Evolutionary conservation across 2,113 vertebrate genomes (phyloP), one percentile per base, ranked within the genome.

Genomic region (Corythornis cristatus): DNA sequence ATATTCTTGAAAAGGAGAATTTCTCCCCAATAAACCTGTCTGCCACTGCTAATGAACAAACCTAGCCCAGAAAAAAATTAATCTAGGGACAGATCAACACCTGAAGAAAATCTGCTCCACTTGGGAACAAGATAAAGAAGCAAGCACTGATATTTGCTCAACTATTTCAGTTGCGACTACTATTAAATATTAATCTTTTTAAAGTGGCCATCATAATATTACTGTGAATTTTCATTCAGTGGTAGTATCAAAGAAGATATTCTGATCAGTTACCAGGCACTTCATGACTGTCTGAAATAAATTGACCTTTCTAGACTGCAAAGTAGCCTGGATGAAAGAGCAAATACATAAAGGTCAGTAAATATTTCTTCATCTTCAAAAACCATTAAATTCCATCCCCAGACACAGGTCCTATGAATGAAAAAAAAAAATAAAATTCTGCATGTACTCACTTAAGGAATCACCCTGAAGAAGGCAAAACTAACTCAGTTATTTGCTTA

Each of bases 301-400:
- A 87, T 56, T 89, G 92, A 85, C 93, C 91, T 95, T 96, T 92
- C 58, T 37, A 73, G 67, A 23, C 84, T 87, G 67, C 74, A 77
- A 91, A 93, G 53, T 73, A 94, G 46, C 71, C 78, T 79, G 46
- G 50, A 91, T 76, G 50, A 94, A 92, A 93, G 21, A 87, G 54
- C 77, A 95, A 89, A 82, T 61, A 60, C 16, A 29, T 79, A 87
- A 94, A 93, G 78, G 64, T 91, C 84, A 89, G 70, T 15, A 93
- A 87, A 60, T 77, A 94, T 48, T 93, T 93, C 93, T 92, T 95
- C 74, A 96, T 94, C 79, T 94, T 88, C 84, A 83, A 31, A 74
- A 95, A 26, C 29, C 71, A 85, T 87, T 93, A 54, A 86, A 86
- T 79, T 84, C 40, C 35, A 43, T 74, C 46, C 51, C 71, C 60